phyloP scores from a whole-genome alignment of 2,888 invertebrate genomes.

The Ceramica pisi region DNA sequence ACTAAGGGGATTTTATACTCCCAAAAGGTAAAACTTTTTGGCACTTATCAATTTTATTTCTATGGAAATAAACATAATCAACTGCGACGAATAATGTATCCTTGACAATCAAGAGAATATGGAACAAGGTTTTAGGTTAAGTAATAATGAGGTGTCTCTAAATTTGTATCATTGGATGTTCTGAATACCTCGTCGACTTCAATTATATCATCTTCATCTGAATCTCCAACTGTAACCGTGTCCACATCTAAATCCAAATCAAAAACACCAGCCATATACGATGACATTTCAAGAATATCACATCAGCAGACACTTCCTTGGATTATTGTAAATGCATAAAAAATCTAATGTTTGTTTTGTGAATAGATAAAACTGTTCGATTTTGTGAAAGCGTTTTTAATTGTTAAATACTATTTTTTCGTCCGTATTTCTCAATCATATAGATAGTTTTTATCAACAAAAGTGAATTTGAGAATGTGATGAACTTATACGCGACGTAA shows the following conservation, averaged over 20 bases:
- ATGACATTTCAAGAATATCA: slow-evolving; percentile 90
- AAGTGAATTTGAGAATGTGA: slow-evolving; percentile 46
- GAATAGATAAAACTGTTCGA: slow-evolving; percentile 32
- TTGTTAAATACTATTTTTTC: slow-evolving; percentile 29
- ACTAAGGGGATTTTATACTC: neutral
- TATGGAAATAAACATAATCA: slow-evolving; percentile 37
- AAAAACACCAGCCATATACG: slow-evolving; percentile 96
- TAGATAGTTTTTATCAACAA: slow-evolving; percentile 50
- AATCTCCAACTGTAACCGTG: slow-evolving; percentile 92
- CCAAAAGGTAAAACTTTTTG: neutral
- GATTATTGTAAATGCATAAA: slow-evolving; percentile 50
- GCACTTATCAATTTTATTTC: neutral
- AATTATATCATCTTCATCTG: slow-evolving; percentile 97
- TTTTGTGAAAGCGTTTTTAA: slow-evolving; percentile 24
- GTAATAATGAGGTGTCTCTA: slow-evolving; percentile 66
- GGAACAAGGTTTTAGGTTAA: slow-evolving; percentile 91
- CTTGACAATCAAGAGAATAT: slow-evolving; percentile 88
- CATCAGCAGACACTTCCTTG: slow-evolving; percentile 84
- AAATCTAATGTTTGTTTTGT: slow-evolving; percentile 38
- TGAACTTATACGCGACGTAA: slow-evolving; percentile 32
- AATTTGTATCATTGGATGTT: slow-evolving; percentile 40
- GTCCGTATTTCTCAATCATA: slow-evolving; percentile 35
- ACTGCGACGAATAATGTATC: slow-evolving; percentile 71
- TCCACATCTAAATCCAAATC: slow-evolving; percentile 96
- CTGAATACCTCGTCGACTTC: slow-evolving; percentile 95